Conservation (phyloP, 2,888 invertebrate genomes). For the Ctena decussata region DNA sequence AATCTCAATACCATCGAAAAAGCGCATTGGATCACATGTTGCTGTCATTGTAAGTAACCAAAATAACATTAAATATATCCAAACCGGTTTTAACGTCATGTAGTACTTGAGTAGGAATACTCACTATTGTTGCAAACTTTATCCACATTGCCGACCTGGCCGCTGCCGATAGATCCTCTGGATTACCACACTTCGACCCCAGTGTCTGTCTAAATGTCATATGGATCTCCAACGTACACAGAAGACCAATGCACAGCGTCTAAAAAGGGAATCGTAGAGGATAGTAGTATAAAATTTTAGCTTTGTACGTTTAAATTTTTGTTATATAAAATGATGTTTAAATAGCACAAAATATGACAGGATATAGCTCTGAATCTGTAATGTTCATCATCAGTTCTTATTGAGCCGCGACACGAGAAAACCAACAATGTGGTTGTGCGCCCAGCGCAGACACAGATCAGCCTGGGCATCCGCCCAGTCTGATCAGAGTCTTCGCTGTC, state of each 20-base stretch:
- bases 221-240: slow-evolving; percentile 31
- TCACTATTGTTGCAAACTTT: slow-evolving; percentile 27
- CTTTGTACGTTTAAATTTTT: not conserved
- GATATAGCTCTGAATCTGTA: no score
- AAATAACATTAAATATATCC: no score
- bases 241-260: slow-evolving; percentile 29
- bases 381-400: not conserved
- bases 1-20: no score
- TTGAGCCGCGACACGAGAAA: not conserved
- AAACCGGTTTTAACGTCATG: no score
- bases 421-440: no score
- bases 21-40: no score
- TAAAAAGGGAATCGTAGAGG: not conserved
- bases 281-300: not conserved
- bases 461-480: no score
- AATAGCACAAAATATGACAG: not conserved
- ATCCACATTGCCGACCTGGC: slow-evolving; percentile 21
- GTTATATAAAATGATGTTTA: not conserved
- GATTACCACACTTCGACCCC: slow-evolving; percentile 22
- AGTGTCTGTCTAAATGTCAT: slow-evolving; percentile 33
- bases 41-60: no score
- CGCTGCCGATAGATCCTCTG: not conserved
- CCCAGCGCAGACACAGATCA: no score
- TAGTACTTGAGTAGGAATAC: no score
- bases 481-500: no score